phyloP scores from a whole-genome alignment of 1,140 invertebrate species.

The Drosophila pruinosa region DNA sequence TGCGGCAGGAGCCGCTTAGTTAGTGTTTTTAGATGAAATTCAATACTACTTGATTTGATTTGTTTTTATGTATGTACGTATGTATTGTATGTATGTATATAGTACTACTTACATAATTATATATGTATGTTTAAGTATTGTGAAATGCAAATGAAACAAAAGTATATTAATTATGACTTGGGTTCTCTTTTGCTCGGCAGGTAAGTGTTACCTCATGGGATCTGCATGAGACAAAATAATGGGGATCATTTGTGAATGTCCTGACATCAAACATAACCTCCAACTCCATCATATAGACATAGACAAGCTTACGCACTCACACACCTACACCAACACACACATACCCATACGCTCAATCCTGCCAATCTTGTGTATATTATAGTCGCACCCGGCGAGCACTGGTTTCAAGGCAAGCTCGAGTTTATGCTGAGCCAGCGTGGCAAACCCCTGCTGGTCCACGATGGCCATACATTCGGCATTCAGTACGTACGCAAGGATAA shows the following conservation, averaged over 20 bases:
- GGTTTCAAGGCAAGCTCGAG: slow-evolving; percentile 82
- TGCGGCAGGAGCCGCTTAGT: slow-evolving; percentile 55
- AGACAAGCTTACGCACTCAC: not conserved
- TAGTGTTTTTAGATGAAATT: slow-evolving; percentile 64
- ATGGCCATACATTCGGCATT: slow-evolving; percentile 82
- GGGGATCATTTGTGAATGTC: slow-evolving; percentile 74
- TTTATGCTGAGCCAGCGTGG: slow-evolving; percentile 82
- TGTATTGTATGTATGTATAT: slow-evolving; percentile 37
- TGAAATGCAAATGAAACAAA: slow-evolving; percentile 36
- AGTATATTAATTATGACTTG: slow-evolving; percentile 2
- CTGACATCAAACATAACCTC: slow-evolving; percentile 57
- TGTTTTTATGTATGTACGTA: slow-evolving; percentile 51
- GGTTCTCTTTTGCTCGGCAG: slow-evolving; percentile 21
- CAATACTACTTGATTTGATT: slow-evolving; percentile 41
- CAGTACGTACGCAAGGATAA: slow-evolving; percentile 83
- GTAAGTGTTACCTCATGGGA: slow-evolving; percentile 51
- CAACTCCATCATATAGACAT: slow-evolving; percentile 1
- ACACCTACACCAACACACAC: slow-evolving; percentile 4
- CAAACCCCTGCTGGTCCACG: slow-evolving; percentile 81
- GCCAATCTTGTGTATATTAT: slow-evolving; percentile 70
- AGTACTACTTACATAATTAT: slow-evolving; percentile 13
- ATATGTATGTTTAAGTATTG: slow-evolving; percentile 31
- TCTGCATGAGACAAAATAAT: slow-evolving; percentile 62
- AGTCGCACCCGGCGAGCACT: slow-evolving; percentile 82
- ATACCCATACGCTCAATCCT: slow-evolving; percentile 39